Base-by-base conservation (phyloP, 2,888 invertebrate genomes). In the Cosmia pyralina region DNA sequence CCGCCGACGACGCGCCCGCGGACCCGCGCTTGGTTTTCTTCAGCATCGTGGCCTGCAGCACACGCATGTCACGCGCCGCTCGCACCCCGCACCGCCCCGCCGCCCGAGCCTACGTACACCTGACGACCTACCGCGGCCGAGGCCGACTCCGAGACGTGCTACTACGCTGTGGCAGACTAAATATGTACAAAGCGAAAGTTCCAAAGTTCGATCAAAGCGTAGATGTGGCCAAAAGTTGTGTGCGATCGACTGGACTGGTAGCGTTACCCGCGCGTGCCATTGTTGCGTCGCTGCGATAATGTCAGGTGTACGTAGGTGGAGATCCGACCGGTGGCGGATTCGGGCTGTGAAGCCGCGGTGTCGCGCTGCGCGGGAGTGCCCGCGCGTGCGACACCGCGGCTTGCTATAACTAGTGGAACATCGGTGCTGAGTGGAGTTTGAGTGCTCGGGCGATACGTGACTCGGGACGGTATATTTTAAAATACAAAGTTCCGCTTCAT, bases 11-110 rank as follows among this genome's bases (percentile, higher is more conserved):
- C 96, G 97, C 97, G 91, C 96, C 98, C 97, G 96, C 98, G 91
- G 99, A 98, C 97, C 99, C 99, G 97, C 99, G 99, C 97, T 99
- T 99, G 97, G 98, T 98, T 98, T 99, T 99, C 98, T 99, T 99
- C 97, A 99, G 97, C 99, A 99, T 99, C 96, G 99, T 99, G 95
- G 99, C 99, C 99, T 99, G 97, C 93, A 92, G 92, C 91, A 92
- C 92, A 92, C 92, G 91, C 90, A 90, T 88, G 79, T 85, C 84
- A 82, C 85, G 82, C 87, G 85, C 86, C 79, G 87, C 87, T 83
- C 83, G 80, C 85, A 81, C 79, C 87, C 82, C 81, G 67, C 85
- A 80, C 72, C 86, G 69, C 78, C 71, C 75, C 83, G 67, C 69
- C 63, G 72, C 69, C 84, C 83, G 71, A 65, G 64, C 70, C 86